Evolutionary conservation across 2,797 vertebrate genomes (phyloP).

Genomic region (Tokudaia tokunoshimensis): DNA sequence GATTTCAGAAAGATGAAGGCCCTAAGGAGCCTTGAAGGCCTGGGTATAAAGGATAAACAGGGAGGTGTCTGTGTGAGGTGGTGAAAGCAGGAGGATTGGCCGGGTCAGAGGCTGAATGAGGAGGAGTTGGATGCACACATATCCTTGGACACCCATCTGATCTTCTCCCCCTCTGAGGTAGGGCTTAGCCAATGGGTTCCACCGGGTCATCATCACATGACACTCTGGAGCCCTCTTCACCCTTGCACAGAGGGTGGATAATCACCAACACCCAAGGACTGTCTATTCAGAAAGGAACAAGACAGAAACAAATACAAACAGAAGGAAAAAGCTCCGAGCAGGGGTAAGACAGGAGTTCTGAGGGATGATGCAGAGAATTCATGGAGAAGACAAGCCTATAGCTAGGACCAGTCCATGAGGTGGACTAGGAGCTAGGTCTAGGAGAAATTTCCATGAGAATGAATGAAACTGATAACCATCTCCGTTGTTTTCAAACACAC

Average conservation of each 20-base stretch:
- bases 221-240: background rate
- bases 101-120: background rate
- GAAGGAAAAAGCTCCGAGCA: background rate
- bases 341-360: background rate
- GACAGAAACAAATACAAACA: background rate
- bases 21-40: background rate
- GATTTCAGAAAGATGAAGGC: background rate
- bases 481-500: background rate
- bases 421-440: background rate
- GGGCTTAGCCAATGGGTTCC: background rate
- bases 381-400: background rate
- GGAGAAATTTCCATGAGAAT: background rate
- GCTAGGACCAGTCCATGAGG: background rate
- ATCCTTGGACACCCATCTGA: background rate
- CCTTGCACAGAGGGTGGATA: background rate
- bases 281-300: background rate
- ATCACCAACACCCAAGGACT: background rate
- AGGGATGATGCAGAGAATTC: background rate
- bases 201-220: background rate
- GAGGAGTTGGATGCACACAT: background rate
- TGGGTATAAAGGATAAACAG: background rate
- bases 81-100: background rate
- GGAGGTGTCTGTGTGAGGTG: background rate
- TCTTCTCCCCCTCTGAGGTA: background rate
- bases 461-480: background rate